Conservation (phyloP, 2,113 vertebrate species). For the Brachionichthys hirsutus region DNA sequence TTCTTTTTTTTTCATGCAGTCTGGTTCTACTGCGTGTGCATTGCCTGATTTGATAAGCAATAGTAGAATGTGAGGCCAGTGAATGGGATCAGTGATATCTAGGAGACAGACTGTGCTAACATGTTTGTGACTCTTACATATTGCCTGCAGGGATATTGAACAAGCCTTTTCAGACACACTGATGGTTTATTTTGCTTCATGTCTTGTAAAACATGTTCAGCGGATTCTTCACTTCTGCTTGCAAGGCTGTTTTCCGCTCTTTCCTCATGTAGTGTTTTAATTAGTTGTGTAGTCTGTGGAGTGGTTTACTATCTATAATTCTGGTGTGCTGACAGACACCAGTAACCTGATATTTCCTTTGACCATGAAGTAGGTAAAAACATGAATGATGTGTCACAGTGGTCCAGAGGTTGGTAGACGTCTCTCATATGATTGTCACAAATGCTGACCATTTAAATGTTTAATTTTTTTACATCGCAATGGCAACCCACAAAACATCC, state of each 20-base stretch:
- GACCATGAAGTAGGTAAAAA: not conserved
- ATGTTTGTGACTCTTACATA: slow-evolving; percentile 14
- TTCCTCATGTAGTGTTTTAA: slow-evolving; percentile 20
- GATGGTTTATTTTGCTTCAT: slow-evolving; percentile 3
- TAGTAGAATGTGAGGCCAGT: slow-evolving; percentile 9
- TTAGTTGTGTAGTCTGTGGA: slow-evolving; percentile 8
- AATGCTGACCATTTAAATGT: slow-evolving; percentile 2
- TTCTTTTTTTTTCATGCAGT: slow-evolving; percentile 8
- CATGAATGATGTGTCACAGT: slow-evolving; percentile 12
- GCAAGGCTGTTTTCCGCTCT: slow-evolving; percentile 19
- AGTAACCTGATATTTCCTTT: slow-evolving; percentile 3
- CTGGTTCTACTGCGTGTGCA: not conserved
- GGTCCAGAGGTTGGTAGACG: not conserved
- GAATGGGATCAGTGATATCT: slow-evolving; percentile 15
- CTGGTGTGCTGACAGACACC: slow-evolving; percentile 6
- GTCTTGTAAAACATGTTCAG: slow-evolving; percentile 27
- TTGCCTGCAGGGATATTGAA: not conserved
- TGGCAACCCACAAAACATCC: slow-evolving; percentile 7
- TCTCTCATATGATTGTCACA: not conserved
- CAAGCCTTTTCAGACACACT: slow-evolving; percentile 12
- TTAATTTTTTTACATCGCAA: not conserved
- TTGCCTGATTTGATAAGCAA: slow-evolving; percentile 13
- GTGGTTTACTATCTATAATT: slow-evolving; percentile 1
- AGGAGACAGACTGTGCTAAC: slow-evolving; percentile 1
- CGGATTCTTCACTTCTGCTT: slow-evolving; percentile 19